These are phyloP conservation scores for Anhinga rufa DNA, from an alignment of 2,113 vertebrate genomes.

Conservation along the genomic window DNA sequence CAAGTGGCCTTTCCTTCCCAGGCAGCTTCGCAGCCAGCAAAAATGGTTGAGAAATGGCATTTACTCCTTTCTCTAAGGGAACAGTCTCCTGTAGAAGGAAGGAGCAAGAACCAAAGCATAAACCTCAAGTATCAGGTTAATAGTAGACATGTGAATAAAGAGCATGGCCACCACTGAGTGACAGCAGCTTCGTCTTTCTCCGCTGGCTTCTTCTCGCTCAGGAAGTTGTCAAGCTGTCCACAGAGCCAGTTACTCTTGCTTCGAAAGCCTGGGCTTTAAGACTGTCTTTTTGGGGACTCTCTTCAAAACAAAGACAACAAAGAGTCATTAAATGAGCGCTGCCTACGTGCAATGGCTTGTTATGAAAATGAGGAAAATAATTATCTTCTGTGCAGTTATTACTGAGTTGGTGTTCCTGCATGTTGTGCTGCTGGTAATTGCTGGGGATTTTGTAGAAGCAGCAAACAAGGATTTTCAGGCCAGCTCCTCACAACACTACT, in stretches of 20 bases:
- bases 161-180: neutral
- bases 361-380: neutral
- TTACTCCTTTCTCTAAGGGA: neutral
- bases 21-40: neutral
- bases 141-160: neutral
- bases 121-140: neutral
- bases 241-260: neutral
- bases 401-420: neutral
- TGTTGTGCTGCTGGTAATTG: neutral
- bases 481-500: neutral
- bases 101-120: neutral
- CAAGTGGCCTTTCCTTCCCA: neutral
- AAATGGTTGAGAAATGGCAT: neutral
- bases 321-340: neutral
- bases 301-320: neutral
- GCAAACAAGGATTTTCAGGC: neutral
- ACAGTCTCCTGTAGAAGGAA: neutral
- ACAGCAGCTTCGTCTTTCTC: neutral
- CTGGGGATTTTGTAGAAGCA: neutral
- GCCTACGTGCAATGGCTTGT: neutral
- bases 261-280: neutral
- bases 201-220: rapidly evolving
- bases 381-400: neutral
- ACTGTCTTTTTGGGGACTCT: neutral
- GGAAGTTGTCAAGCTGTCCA: neutral